Evolutionary conservation across 1,140 invertebrate genomes (phyloP).

Genomic region (Hylaeus anthracinus): DNA sequence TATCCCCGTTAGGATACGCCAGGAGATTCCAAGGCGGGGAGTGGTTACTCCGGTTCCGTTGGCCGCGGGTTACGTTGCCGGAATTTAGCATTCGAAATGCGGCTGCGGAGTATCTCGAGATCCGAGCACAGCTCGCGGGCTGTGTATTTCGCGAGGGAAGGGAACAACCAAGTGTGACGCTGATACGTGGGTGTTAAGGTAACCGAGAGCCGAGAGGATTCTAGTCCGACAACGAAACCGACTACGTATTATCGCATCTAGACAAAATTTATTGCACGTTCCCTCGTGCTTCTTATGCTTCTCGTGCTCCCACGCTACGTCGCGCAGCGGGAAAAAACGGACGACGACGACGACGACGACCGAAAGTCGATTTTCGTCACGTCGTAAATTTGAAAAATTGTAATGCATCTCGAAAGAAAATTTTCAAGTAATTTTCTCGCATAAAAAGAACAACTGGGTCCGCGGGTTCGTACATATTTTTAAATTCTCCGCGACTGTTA

Average conservation of each 20-base stretch:
- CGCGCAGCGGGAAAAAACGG: neutral
- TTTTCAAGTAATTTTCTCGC: too few relatives aligned
- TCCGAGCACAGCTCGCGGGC: neutral
- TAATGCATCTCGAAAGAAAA: too few relatives aligned
- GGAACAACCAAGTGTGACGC: neutral
- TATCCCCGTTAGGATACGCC: slow-evolving; percentile 10
- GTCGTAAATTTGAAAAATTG: too few relatives aligned
- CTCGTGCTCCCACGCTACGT: slow-evolving; percentile 5
- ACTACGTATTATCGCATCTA: neutral
- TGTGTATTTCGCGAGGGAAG: neutral
- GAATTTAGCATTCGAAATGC: slow-evolving; percentile 29
- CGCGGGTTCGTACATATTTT: too few relatives aligned
- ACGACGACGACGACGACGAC: too few relatives aligned
- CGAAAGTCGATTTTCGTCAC: too few relatives aligned
- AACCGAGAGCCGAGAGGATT: neutral
- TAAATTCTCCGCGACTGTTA: too few relatives aligned
- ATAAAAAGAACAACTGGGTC: too few relatives aligned
- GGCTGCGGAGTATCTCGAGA: neutral
- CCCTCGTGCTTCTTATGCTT: neutral
- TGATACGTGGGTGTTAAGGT: neutral
- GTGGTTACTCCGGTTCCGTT: neutral
- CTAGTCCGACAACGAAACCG: neutral
- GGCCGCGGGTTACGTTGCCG: neutral
- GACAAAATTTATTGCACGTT: neutral
- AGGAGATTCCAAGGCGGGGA: slow-evolving; percentile 24